These are phyloP conservation scores for Himalopsyche phryganea DNA, from an alignment of 1,140 invertebrate genomes.

Conservation along the genomic window DNA sequence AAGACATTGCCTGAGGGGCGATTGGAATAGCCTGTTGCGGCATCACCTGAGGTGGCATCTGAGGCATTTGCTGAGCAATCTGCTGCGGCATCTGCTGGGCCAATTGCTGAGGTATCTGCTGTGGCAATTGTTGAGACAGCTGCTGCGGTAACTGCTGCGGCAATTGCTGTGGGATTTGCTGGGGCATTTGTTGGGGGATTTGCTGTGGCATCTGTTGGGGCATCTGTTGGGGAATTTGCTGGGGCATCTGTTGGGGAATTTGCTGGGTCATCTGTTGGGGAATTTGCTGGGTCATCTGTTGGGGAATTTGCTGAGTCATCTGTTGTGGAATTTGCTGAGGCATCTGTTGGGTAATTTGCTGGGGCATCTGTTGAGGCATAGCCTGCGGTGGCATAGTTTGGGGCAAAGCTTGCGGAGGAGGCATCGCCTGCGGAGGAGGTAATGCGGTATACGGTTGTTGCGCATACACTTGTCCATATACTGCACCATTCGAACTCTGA, in stretches of 20 bases:
- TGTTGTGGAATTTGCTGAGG: slow-evolving; percentile 4
- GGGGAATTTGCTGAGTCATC: not conserved
- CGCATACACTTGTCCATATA: slow-evolving; percentile 19
- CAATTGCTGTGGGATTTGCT: not conserved
- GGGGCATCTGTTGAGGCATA: slow-evolving; percentile 31
- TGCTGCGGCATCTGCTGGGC: slow-evolving; percentile 1
- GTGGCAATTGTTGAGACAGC: not conserved
- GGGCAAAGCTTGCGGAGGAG: slow-evolving; percentile 5
- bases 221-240: slow-evolving; percentile 38
- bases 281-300: slow-evolving; percentile 35
- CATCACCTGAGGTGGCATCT: not conserved
- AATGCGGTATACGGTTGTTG: slow-evolving; percentile 1
- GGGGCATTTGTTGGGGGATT: slow-evolving; percentile 3
- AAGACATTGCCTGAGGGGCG: not conserved
- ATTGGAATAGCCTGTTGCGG: not conserved
- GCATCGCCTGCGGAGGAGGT: slow-evolving; percentile 17
- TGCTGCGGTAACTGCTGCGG: not conserved
- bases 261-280: not conserved
- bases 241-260: slow-evolving; percentile 2
- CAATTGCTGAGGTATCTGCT: slow-evolving; percentile 3
- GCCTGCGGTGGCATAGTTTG: slow-evolving; percentile 28
- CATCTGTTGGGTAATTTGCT: slow-evolving; percentile 5
- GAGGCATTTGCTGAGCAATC: slow-evolving; percentile 14
- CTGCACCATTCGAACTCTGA: slow-evolving; percentile 26
- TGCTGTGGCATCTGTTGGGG: not conserved